These are phyloP conservation scores for Danio rerio DNA, from an alignment of 2,113 vertebrate species.

Conservation along the genomic window DNA sequence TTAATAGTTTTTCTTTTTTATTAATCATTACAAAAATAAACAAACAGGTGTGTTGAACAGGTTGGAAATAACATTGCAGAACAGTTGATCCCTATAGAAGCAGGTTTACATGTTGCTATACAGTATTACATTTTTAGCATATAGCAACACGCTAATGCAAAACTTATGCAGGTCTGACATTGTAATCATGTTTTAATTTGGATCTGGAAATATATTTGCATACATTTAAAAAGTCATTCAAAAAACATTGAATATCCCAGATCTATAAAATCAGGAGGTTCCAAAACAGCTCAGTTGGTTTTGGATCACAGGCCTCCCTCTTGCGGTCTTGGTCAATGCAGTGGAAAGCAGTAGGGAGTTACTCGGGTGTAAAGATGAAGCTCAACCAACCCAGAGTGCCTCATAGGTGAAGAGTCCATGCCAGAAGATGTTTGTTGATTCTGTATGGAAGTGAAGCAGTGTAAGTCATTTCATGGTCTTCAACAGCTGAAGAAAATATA, in stretches of 20 bases:
- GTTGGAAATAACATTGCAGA: too few relatives aligned
- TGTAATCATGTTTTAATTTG: too few relatives aligned
- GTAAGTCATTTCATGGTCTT: not conserved
- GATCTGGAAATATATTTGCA: too few relatives aligned
- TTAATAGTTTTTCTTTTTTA: too few relatives aligned
- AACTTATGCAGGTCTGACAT: too few relatives aligned
- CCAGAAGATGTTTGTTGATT: conserved; percentile 44
- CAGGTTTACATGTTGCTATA: too few relatives aligned
- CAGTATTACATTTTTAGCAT: not conserved
- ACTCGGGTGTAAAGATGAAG: not conserved
- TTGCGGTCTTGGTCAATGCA: conserved; percentile 61
- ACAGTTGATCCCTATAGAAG: too few relatives aligned
- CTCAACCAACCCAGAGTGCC: not conserved
- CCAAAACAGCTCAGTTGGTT: not conserved
- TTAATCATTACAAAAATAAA: too few relatives aligned
- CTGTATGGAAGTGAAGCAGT: not conserved
- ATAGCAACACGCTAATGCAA: too few relatives aligned
- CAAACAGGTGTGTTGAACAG: too few relatives aligned
- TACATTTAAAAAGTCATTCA: not conserved
- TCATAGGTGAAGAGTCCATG: conserved; percentile 68
- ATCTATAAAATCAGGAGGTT: not conserved
- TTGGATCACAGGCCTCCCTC: not conserved
- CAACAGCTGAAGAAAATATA: conserved; percentile 8
- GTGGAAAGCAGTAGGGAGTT: conserved; percentile 50
- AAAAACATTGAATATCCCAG: too few relatives aligned